Evolutionary conservation across 2,797 vertebrate species (phyloP).

Genomic region (Chelon labrosus): DNA sequence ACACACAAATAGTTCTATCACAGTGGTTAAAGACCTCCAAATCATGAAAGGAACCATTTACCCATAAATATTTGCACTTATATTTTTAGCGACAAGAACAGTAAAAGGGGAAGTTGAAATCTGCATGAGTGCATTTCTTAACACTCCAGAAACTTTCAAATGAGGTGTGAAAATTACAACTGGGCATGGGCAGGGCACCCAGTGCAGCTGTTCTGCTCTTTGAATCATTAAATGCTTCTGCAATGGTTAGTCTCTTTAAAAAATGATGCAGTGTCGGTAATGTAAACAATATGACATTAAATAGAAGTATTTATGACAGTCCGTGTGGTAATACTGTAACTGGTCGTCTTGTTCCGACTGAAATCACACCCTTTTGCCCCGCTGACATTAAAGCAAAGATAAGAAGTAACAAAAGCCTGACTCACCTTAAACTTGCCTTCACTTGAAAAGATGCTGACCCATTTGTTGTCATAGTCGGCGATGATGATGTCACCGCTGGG

Average conservation of each 20-base stretch:
- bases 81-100: not conserved
- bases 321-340: too few relatives aligned
- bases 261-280: not conserved
- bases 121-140: not conserved
- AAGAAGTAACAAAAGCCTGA: not conserved
- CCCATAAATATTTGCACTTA: not conserved
- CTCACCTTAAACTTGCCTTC: slow-evolving; percentile 98
- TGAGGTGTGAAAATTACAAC: slow-evolving; percentile 1
- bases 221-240: not conserved
- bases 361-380: not conserved
- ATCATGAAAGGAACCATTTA: not conserved
- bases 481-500: slow-evolving; percentile 97
- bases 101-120: slow-evolving; percentile 21
- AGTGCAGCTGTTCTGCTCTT: not conserved
- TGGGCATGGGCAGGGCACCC: not conserved
- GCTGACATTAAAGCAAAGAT: not conserved
- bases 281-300: not conserved
- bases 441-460: slow-evolving; percentile 98
- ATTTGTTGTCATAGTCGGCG: slow-evolving; percentile 99
- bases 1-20: not conserved
- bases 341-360: not conserved
- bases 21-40: not conserved
- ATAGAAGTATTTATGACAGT: not conserved
- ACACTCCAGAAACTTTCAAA: not conserved
- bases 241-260: not conserved